These are phyloP conservation scores for Hemithea aestivaria DNA, from an alignment of 2,888 invertebrate species.

Conservation along the genomic window DNA sequence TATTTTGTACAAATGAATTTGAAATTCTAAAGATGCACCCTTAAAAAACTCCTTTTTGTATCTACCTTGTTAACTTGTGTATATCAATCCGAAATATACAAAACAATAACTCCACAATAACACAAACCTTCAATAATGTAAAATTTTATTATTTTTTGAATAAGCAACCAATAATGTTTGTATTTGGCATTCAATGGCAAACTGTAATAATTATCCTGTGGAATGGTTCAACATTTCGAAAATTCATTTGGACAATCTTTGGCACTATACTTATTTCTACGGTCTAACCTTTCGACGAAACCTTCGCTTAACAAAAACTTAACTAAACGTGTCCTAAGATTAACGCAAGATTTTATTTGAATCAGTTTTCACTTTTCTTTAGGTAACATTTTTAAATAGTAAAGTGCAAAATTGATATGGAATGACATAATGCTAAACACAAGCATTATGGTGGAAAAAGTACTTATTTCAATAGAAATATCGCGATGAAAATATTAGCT, in stretches of 20 bases:
- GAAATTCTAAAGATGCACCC: no score
- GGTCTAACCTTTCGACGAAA: conserved; percentile 2
- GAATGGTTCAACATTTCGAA: conserved; percentile 65
- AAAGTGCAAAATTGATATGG: no score
- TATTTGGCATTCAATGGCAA: conserved; percentile 70
- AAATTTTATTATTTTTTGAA: conserved; percentile 27
- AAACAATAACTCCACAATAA: conserved; percentile 32
- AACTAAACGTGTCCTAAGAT: conserved; percentile 4
- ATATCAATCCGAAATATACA: conserved; percentile 7
- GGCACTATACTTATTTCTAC: conserved; percentile 71
- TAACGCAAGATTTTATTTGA: no score
- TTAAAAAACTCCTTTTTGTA: no score
- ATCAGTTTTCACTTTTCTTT: no score
- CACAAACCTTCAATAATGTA: conserved; percentile 47
- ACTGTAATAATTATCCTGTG: conserved; percentile 40
- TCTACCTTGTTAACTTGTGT: no score
- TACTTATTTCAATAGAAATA: no score
- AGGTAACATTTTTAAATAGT: no score
- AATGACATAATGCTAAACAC: no score
- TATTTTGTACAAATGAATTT: no score
- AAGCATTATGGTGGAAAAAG: no score
- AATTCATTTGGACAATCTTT: conserved; percentile 75
- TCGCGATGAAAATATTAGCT: no score
- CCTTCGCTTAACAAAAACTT: neutral
- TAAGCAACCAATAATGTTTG: conserved; percentile 23